A percentile compares a stretch with the other conserved stretches of the same genome.
phyloP scores from a whole-genome alignment of 2,797 vertebrate species.

The Chaetodon trifasciatus region DNA sequence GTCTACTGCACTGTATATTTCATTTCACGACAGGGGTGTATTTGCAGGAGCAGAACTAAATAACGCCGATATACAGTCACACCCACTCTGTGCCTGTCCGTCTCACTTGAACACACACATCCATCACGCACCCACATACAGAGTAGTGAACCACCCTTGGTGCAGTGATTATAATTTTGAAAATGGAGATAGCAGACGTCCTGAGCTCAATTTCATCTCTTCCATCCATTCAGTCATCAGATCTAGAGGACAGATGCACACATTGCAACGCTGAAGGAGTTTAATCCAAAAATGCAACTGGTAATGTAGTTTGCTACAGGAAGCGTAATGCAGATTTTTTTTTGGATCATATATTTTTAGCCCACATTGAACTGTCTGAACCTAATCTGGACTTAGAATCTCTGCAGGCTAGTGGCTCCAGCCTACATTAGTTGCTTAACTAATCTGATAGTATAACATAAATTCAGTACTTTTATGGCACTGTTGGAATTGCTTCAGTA shows the following conservation, averaged over 20 bases:
- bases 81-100: slow-evolving; percentile 3
- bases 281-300: background rate
- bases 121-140: slow-evolving; percentile 12
- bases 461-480: too few species aligned
- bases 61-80: slow-evolving; percentile 21
- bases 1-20: slow-evolving; percentile 12
- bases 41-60: slow-evolving; percentile 10
- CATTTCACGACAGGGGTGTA: background rate
- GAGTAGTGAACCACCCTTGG: background rate
- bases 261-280: background rate
- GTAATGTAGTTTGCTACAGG: background rate
- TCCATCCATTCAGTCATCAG: background rate
- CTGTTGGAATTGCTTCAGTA: too few species aligned
- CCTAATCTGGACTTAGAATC: too few species aligned
- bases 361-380: too few species aligned
- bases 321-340: background rate
- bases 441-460: too few species aligned
- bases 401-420: too few species aligned
- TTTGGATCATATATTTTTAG: too few species aligned
- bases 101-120: slow-evolving; percentile 16
- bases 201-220: background rate
- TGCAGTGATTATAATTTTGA: slow-evolving; percentile 15
- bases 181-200: slow-evolving; percentile 6
- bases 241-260: background rate
- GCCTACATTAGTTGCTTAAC: too few species aligned